A percentile compares a stretch with the other conserved stretches of the same genome.
phyloP scores from a whole-genome alignment of 2,113 vertebrate genomes.

The Sylvia atricapilla region DNA sequence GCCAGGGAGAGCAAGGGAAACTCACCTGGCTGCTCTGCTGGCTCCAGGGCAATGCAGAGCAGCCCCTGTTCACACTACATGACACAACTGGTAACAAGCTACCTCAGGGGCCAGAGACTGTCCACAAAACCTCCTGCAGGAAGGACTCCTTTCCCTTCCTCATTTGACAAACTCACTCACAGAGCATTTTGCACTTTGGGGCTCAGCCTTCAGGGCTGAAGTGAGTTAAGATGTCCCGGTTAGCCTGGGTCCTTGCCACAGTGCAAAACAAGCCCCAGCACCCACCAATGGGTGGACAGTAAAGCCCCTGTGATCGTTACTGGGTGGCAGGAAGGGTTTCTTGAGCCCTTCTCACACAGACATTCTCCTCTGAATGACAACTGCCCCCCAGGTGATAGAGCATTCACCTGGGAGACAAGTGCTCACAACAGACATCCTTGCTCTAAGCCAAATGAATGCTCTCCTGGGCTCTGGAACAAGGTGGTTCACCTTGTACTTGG shows the following conservation, averaged over 20 bases:
- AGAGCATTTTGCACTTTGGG: not conserved
- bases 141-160: not conserved
- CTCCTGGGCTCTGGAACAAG: not conserved
- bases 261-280: not conserved
- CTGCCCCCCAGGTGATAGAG: not conserved
- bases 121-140: not conserved
- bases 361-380: not conserved
- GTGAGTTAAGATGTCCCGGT: not conserved
- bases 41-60: not conserved
- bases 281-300: rapidly evolving
- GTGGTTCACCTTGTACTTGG: not conserved
- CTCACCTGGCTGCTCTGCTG: not conserved
- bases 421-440: not conserved
- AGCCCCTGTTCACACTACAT: not conserved
- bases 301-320: not conserved
- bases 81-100: not conserved
- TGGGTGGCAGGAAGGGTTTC: not conserved
- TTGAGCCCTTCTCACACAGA: not conserved
- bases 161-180: not conserved
- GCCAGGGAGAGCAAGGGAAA: not conserved
- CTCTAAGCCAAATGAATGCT: not conserved
- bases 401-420: not conserved
- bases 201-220: not conserved
- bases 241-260: not conserved
- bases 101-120: not conserved